Evolutionary conservation across 2,888 invertebrate genomes (phyloP).

Genomic region (Phorcus lineatus): DNA sequence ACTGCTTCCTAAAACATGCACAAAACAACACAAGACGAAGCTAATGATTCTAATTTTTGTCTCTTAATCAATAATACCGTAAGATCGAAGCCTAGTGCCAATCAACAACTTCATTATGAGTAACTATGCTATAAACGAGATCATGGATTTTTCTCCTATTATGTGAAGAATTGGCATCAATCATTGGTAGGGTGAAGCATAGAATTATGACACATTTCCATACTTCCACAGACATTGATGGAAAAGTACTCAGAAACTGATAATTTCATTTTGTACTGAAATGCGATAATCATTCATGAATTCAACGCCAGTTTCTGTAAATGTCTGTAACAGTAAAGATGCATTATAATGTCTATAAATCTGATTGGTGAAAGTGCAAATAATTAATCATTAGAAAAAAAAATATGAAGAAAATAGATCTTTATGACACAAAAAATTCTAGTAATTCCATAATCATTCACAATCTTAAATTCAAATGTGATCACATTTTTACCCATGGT

Average conservation of each 20-base stretch:
- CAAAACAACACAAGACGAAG: background rate
- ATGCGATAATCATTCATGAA: too few species aligned
- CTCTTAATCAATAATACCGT: background rate
- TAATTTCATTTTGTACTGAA: too few species aligned
- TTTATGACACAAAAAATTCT: too few species aligned
- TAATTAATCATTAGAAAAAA: too few species aligned
- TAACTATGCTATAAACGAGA: constrained; percentile 7
- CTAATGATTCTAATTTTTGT: background rate
- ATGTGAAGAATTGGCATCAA: background rate
- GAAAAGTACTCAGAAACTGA: background rate
- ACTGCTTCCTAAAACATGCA: background rate
- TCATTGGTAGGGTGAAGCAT: background rate
- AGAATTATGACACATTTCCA: background rate
- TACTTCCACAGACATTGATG: background rate
- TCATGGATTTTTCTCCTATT: constrained; percentile 12
- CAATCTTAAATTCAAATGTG: too few species aligned
- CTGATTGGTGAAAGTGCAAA: too few species aligned
- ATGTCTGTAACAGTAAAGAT: too few species aligned
- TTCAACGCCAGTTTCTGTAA: too few species aligned
- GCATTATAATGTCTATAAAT: too few species aligned
- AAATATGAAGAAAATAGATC: too few species aligned
- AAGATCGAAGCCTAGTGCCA: background rate
- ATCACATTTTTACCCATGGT: too few species aligned
- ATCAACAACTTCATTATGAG: constrained; percentile 1
- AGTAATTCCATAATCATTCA: too few species aligned